These are phyloP conservation scores for Amiota communis DNA, from an alignment of 2,888 invertebrate genomes.

Conservation along the genomic window DNA sequence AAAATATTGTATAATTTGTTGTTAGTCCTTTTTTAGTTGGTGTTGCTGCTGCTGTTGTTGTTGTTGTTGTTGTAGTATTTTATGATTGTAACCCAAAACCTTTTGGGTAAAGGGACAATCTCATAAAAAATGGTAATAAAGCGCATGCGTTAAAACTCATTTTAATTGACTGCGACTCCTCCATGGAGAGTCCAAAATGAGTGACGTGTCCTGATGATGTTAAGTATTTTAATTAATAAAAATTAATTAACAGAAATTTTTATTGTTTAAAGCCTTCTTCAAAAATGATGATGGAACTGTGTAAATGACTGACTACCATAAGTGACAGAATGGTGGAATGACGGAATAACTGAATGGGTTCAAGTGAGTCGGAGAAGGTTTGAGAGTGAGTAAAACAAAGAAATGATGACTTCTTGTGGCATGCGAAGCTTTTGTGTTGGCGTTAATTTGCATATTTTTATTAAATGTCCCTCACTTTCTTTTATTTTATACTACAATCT, in stretches of 20 bases:
- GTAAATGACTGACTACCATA: neutral
- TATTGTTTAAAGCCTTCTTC: conserved; percentile 19
- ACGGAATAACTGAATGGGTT: no score
- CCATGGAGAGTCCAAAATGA: neutral
- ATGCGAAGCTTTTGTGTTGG: neutral
- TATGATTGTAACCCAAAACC: neutral
- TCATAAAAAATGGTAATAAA: neutral
- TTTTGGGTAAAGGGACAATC: neutral
- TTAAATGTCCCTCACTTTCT: neutral
- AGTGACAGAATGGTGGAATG: no score
- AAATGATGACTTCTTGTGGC: no score
- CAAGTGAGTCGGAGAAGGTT: no score
- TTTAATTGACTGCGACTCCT: conserved; percentile 22
- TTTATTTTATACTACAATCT: neutral
- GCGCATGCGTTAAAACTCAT: conserved; percentile 27
- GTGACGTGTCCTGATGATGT: conserved; percentile 12
- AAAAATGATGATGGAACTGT: neutral
- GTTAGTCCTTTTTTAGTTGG: neutral
- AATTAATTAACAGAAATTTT: conserved; percentile 30
- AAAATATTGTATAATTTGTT: no score
- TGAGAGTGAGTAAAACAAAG: no score
- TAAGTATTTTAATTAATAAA: conserved; percentile 30
- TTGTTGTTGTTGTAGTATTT: neutral
- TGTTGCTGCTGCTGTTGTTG: conserved; percentile 1
- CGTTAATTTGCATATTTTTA: conserved; percentile 28